Conservation (phyloP, 2,797 vertebrate species). For the Ptychadena robeensis region DNA sequence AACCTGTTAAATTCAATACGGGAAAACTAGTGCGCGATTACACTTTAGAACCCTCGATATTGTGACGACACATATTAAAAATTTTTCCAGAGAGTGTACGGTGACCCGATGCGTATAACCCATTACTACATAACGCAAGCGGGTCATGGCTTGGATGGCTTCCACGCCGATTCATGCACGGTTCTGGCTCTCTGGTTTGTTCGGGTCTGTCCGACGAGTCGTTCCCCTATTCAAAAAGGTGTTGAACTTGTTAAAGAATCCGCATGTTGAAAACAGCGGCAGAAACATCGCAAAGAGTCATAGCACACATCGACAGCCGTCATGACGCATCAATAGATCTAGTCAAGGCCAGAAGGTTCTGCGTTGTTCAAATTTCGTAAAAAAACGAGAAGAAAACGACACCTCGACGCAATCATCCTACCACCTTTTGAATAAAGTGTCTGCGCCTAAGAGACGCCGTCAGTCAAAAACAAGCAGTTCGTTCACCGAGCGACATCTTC, state of each 20-base stretch:
- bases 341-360: no score
- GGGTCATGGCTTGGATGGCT: no score
- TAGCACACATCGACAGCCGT: neutral
- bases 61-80: no score
- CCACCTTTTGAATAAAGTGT: neutral
- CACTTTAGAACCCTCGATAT: no score
- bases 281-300: neutral
- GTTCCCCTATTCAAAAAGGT: neutral
- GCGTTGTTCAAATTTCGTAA: no score
- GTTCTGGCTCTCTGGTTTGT: no score
- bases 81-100: no score
- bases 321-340: neutral
- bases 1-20: neutral
- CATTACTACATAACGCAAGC: no score
- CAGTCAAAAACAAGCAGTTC: neutral
- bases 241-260: neutral
- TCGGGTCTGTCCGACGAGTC: neutral
- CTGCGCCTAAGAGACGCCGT: neutral
- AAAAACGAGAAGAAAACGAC: neutral
- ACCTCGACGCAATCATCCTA: no score
- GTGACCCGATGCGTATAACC: no score
- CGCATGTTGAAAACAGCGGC: slow-evolving; percentile 6
- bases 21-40: neutral
- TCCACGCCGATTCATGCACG: no score
- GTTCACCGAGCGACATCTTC: neutral